These are phyloP conservation scores for Melanotaenia maccullochi DNA, from an alignment of 2,797 vertebrate species.

Conservation along the genomic window DNA sequence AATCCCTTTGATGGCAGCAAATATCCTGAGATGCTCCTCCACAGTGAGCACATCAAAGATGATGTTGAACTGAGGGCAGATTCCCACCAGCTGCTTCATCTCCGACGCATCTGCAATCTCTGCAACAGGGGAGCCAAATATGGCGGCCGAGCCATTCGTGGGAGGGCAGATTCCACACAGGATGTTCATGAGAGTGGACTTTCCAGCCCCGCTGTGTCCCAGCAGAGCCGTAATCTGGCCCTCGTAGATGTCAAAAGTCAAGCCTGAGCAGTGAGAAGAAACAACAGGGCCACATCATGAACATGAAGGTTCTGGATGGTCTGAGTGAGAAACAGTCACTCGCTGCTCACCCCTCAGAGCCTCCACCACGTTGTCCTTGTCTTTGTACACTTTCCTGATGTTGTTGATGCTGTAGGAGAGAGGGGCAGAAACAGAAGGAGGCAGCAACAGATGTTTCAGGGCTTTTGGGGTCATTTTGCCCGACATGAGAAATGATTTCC, in stretches of 20 bases:
- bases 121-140: conserved; percentile 89
- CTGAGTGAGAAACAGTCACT: too few species aligned
- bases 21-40: conserved; percentile 94
- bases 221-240: conserved; percentile 96
- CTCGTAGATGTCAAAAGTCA: conserved; percentile 96
- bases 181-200: conserved; percentile 96
- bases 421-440: background rate
- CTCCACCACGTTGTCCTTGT: conserved; percentile 89
- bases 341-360: conserved; percentile 88
- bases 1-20: conserved; percentile 95
- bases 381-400: conserved; percentile 92
- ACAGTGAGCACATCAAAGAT: conserved; percentile 95
- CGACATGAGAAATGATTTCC: too few species aligned
- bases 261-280: conserved; percentile 74
- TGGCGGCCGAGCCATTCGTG: conserved; percentile 87
- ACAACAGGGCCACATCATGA: too few species aligned
- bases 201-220: conserved; percentile 95
- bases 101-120: conserved; percentile 92
- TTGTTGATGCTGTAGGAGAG: conserved; percentile 86
- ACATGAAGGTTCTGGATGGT: background rate
- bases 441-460: too few species aligned
- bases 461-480: too few species aligned
- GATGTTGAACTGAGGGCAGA: conserved; percentile 96
- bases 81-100: conserved; percentile 91
- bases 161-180: conserved; percentile 93